Percentiles rank a stretch among this genome's conserved stretches.
These are phyloP conservation scores for Euplagia quadripunctaria DNA, from an alignment of 2,888 invertebrate species.

Conservation along the genomic window DNA sequence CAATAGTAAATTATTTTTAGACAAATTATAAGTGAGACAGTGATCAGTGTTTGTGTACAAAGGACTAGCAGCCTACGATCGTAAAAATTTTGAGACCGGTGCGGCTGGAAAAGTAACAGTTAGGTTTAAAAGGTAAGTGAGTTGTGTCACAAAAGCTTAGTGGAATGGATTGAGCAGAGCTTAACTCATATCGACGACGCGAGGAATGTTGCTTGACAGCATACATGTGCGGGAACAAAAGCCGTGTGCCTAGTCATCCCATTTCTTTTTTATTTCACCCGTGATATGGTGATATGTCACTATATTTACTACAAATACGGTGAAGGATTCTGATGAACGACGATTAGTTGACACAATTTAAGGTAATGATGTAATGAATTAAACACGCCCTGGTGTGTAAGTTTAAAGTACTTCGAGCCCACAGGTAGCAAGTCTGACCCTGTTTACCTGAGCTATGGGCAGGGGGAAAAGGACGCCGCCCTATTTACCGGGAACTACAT, in stretches of 20 bases:
- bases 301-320: too few species aligned
- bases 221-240: conserved; percentile 86
- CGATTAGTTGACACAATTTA: conserved; percentile 45
- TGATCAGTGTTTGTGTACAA: conserved; percentile 75
- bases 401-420: conserved; percentile 69
- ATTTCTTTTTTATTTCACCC: conserved; percentile 77
- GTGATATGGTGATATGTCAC: conserved; percentile 75
- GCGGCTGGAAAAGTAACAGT: conserved; percentile 80
- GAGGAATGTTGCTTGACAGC: conserved; percentile 86
- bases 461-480: conserved; percentile 73
- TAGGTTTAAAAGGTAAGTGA: conserved; percentile 84
- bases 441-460: conserved; percentile 77
- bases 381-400: conserved; percentile 52
- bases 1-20: conserved; percentile 62
- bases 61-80: conserved; percentile 61
- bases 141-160: conserved; percentile 84
- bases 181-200: conserved; percentile 83
- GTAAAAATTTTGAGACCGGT: conserved; percentile 68
- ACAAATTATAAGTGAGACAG: conserved; percentile 64
- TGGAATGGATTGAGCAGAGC: conserved; percentile 79
- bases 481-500: conserved; percentile 74
- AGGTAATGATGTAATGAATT: conserved; percentile 58
- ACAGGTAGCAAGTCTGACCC: conserved; percentile 76
- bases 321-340: conserved; percentile 43
- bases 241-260: conserved; percentile 83